Base-by-base conservation (phyloP, 2,113 vertebrate species). In the Gnathonemus longibarbis region DNA sequence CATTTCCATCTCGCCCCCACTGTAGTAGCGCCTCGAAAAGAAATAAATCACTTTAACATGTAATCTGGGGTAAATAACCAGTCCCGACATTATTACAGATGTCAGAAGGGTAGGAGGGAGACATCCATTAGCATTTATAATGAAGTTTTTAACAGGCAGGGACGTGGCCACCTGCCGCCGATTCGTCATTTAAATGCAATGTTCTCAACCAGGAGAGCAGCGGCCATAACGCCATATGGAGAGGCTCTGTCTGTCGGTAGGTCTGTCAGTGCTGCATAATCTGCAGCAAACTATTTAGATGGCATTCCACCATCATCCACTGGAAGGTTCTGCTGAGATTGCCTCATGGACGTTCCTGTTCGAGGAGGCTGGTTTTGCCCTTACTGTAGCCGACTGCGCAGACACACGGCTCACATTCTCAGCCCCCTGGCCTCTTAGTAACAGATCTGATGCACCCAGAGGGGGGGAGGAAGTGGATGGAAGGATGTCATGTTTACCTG, bases 1-100 rank as follows among this genome's bases (percentile, higher is more conserved):
- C 15, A 52, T 45, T 35, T 58, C 13, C 52, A 89, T 56, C 56
- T 58, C 49, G n/a, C 83, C 91, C 92, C 89, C 21, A 42, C 31
- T 49, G 52, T 15, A 62, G 50, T 45, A 49, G 31, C 2, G 42
- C 46, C 39, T 84, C 0, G 27, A 24, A 89, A 27, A 89, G 10
- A 88, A 88, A 62, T 52, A 87, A 52, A 53, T 53, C 86, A 87
- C 45, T 86, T 50, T 50, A 86, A 86, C 84, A 86, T 17, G 48
- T 48, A 48, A 50, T 50, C 84, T 49, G 45, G 45, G 24, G 45
- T 86, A 86, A 86, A 86, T 86, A 50, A 86, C n/a, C 45, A 31
- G 48, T 86, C 48, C 48, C 48, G 45, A 86, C 46, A 49, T 49
- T 86, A 85, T 85, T 85, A 85, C 48, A 49, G 84, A 50, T 85